Evolutionary conservation across 2,888 invertebrate genomes (phyloP).

Genomic region (Mesodorylaimus sp.): DNA sequence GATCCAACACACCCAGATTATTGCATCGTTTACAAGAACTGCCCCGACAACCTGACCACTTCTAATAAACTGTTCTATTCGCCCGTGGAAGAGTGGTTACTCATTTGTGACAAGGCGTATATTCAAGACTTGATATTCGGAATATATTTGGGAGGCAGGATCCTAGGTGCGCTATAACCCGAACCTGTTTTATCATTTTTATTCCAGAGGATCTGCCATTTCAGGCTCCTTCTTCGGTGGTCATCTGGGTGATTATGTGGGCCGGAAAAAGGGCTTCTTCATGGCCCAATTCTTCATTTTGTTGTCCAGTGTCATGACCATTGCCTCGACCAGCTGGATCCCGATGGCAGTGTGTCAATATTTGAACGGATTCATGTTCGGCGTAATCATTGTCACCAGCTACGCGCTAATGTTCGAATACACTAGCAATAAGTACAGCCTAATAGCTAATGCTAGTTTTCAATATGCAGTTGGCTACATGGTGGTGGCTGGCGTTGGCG

Average conservation of each 20-base stretch:
- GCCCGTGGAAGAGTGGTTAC: too few relatives aligned
- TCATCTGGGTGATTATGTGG: conserved; percentile 23
- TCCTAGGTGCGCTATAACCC: too few relatives aligned
- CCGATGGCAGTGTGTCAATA: conserved; percentile 18
- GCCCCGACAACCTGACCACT: too few relatives aligned
- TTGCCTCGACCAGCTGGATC: conserved; percentile 19
- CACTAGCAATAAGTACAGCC: conserved; percentile 20
- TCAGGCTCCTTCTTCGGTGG: conserved; percentile 24
- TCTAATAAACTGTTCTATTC: too few relatives aligned
- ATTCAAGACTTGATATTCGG: too few relatives aligned
- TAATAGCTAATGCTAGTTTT: conserved; percentile 16
- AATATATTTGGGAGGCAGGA: too few relatives aligned
- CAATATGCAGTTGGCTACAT: conserved; percentile 23
- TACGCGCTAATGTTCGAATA: conserved; percentile 25
- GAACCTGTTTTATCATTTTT: too few relatives aligned
- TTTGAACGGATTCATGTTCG: conserved; percentile 23
- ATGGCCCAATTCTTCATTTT: conserved; percentile 20
- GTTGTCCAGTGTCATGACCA: conserved; percentile 18
- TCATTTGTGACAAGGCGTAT: too few relatives aligned
- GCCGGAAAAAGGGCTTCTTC: conserved; percentile 21
- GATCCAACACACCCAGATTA: too few relatives aligned
- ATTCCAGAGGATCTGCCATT: too few relatives aligned
- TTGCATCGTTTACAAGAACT: too few relatives aligned
- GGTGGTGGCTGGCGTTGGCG: conserved; percentile 20
- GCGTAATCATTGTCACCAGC: conserved; percentile 20